Percentiles rank a stretch among this genome's conserved stretches.
Evolutionary conservation across 1,140 invertebrate species (phyloP).

Genomic region (Venustaconcha ellipsiformis): DNA sequence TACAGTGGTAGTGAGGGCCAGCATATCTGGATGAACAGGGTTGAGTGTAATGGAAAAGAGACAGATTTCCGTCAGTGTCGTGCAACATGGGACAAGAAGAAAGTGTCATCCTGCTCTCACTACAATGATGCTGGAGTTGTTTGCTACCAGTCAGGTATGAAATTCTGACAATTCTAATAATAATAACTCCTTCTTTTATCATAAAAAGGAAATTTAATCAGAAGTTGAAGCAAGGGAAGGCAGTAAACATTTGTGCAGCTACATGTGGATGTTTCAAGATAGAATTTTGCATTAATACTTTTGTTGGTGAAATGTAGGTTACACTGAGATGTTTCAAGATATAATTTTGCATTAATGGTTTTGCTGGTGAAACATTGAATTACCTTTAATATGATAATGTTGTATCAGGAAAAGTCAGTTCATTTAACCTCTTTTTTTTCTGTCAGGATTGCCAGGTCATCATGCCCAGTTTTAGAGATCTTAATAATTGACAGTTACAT

Average conservation of each 20-base stretch:
- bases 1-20: slow-evolving; percentile 4
- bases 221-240: background rate
- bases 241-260: background rate
- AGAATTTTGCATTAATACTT: background rate
- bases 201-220: background rate
- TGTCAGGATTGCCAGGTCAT: too few relatives aligned
- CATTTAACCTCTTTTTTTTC: too few relatives aligned
- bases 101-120: slow-evolving; percentile 36
- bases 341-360: background rate
- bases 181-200: background rate
- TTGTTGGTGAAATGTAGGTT: too few relatives aligned
- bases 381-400: too few relatives aligned
- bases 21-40: slow-evolving; percentile 44
- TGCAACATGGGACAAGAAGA: slow-evolving; percentile 39
- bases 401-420: too few relatives aligned
- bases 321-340: background rate
- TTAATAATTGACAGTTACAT: too few relatives aligned
- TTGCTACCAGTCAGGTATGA: slow-evolving; percentile 52
- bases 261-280: background rate
- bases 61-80: slow-evolving; percentile 42
- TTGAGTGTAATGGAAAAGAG: slow-evolving; percentile 52
- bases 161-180: background rate
- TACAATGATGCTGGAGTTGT: slow-evolving; percentile 44
- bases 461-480: too few relatives aligned
- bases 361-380: too few relatives aligned